These are phyloP conservation scores for Gymnogyps californianus DNA, from an alignment of 2,113 vertebrate genomes.

Conservation along the genomic window DNA sequence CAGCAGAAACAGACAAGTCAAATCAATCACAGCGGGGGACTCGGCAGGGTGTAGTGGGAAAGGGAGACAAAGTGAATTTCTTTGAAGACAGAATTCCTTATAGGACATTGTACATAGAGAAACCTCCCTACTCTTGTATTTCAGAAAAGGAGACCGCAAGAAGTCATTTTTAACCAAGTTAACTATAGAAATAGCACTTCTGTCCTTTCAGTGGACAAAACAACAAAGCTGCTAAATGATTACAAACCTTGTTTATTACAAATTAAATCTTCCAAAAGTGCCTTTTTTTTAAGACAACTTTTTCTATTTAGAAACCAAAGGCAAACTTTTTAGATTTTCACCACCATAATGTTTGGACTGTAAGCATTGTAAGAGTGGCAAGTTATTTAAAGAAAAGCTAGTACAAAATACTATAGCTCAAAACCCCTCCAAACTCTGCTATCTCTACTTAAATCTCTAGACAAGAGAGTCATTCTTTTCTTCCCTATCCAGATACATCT, in stretches of 20 bases:
- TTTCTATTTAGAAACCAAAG: not conserved
- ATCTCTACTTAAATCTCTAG: not conserved
- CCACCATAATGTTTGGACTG: accelerated
- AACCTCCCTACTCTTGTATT: accelerated
- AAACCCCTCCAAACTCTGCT: not conserved
- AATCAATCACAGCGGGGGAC: not conserved
- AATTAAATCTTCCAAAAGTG: not conserved
- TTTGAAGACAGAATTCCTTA: not conserved
- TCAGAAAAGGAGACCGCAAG: not conserved
- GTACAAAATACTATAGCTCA: not conserved
- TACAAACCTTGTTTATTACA: not conserved
- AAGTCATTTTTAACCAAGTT: not conserved
- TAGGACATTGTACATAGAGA: not conserved
- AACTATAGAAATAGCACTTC: not conserved
- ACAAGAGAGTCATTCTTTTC: not conserved
- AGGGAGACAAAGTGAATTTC: not conserved
- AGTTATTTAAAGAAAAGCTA: not conserved
- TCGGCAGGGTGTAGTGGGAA: accelerated
- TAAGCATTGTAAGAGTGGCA: accelerated
- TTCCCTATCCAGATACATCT: not conserved
- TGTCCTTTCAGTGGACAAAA: not conserved
- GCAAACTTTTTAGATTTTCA: not conserved
- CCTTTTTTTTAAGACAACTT: not conserved
- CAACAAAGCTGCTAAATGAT: not conserved
- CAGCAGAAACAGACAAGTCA: not conserved